A percentile compares a stretch with the other conserved stretches of the same genome.
These are phyloP conservation scores for Mormyrops boulengeri DNA, from an alignment of 2,797 vertebrate species.

Conservation along the genomic window DNA sequence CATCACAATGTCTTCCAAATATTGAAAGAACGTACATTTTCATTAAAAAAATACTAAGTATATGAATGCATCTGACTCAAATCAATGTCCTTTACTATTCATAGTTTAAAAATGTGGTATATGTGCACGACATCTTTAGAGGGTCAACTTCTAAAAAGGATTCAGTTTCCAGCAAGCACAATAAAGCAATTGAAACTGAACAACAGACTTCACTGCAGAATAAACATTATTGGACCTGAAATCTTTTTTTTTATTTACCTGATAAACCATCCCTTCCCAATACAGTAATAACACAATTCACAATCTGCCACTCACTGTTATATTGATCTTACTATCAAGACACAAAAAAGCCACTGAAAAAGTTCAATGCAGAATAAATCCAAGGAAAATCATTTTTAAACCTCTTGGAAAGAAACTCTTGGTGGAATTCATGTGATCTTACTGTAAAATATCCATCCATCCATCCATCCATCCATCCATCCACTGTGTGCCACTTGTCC, in stretches of 20 bases:
- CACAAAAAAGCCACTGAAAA: neutral
- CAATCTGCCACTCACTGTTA: neutral
- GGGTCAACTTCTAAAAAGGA: neutral
- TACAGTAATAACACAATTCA: neutral
- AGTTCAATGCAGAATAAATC: neutral
- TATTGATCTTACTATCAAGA: neutral
- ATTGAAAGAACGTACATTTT: neutral
- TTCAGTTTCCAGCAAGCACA: neutral
- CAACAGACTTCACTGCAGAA: neutral
- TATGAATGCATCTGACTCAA: neutral
- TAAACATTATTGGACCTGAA: neutral
- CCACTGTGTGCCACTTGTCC: neutral
- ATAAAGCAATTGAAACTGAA: neutral
- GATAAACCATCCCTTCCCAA: neutral
- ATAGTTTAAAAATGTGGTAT: neutral
- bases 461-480: neutral
- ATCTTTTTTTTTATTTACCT: neutral
- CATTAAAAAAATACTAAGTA: neutral
- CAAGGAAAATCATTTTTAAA: neutral
- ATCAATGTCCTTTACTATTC: neutral
- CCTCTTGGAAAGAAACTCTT: neutral
- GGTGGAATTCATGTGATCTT: neutral
- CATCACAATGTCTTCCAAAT: neutral
- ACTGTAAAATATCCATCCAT: neutral
- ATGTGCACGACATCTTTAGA: neutral